Conservation (phyloP, 2,888 invertebrate genomes). For the Aethes cnicana region DNA sequence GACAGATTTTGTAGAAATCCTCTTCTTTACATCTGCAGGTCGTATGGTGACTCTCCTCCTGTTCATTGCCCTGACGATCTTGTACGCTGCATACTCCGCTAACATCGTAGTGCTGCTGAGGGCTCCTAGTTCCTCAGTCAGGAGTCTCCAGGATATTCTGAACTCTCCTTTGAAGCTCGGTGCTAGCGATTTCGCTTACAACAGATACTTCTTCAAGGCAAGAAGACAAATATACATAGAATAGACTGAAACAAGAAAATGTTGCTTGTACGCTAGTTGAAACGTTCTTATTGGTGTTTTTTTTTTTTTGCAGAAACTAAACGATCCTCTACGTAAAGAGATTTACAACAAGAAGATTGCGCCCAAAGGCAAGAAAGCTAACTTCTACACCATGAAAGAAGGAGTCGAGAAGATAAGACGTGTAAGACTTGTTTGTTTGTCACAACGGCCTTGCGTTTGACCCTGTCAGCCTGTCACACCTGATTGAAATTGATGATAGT, state of each 20-base stretch:
- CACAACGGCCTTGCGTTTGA: too few relatives aligned
- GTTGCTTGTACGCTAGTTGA: too few relatives aligned
- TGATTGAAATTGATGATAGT: too few relatives aligned
- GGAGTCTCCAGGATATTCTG: slow-evolving; percentile 80
- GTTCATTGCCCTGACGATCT: slow-evolving; percentile 80
- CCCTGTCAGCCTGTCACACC: too few relatives aligned
- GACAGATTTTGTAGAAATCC: too few relatives aligned
- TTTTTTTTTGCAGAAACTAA: slow-evolving; percentile 75
- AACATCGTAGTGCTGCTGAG: slow-evolving; percentile 85
- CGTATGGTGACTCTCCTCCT: slow-evolving; percentile 83
- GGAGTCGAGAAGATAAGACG: slow-evolving; percentile 70
- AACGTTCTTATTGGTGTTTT: too few relatives aligned
- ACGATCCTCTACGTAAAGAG: slow-evolving; percentile 71
- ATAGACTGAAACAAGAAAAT: too few relatives aligned
- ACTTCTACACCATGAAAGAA: slow-evolving; percentile 70
- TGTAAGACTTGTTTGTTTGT: too few relatives aligned
- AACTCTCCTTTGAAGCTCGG: slow-evolving; percentile 84
- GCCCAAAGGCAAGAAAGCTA: slow-evolving; percentile 67
- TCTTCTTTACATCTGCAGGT: slow-evolving; percentile 57
- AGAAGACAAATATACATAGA: too few relatives aligned
- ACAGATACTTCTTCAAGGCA: slow-evolving; percentile 84
- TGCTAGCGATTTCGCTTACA: slow-evolving; percentile 84
- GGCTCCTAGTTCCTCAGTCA: slow-evolving; percentile 84
- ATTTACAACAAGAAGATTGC: slow-evolving; percentile 78
- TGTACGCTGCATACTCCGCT: slow-evolving; percentile 87